phyloP scores from a whole-genome alignment of 2,888 invertebrate genomes.

The Neoscelio sp. region DNA sequence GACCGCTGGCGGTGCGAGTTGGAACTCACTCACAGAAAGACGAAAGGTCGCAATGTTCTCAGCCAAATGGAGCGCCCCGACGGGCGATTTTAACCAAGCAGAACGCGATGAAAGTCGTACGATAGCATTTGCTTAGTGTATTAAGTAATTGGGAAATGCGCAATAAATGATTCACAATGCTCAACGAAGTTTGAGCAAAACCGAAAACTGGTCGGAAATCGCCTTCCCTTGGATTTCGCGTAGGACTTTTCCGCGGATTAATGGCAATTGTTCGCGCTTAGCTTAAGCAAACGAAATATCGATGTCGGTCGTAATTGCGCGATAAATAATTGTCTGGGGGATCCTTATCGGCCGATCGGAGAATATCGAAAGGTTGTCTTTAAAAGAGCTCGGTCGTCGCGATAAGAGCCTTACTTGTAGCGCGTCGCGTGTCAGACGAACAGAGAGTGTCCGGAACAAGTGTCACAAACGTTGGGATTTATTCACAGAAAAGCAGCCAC shows the following conservation, averaged over 20 bases:
- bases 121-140: too few relatives aligned
- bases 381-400: slow-evolving; percentile 61
- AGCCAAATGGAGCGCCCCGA: too few relatives aligned
- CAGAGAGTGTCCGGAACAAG: slow-evolving; percentile 26
- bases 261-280: slow-evolving; percentile 23
- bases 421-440: slow-evolving; percentile 47
- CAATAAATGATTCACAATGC: too few relatives aligned
- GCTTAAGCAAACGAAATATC: slow-evolving; percentile 54
- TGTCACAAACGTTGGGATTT: slow-evolving; percentile 44
- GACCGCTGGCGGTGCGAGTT: too few relatives aligned
- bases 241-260: slow-evolving; percentile 39
- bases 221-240: too few relatives aligned
- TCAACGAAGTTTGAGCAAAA: neutral
- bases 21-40: too few relatives aligned
- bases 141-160: too few relatives aligned
- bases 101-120: too few relatives aligned
- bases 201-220: too few relatives aligned
- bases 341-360: slow-evolving; percentile 62
- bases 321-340: slow-evolving; percentile 57
- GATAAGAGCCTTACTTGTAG: slow-evolving; percentile 65
- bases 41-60: too few relatives aligned
- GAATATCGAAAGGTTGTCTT: slow-evolving; percentile 65
- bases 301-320: slow-evolving; percentile 56
- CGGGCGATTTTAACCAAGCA: too few relatives aligned
- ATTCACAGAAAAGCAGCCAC: slow-evolving; percentile 48